Base-by-base conservation (phyloP, 1,140 invertebrate genomes). In the Lineus longissimus region DNA sequence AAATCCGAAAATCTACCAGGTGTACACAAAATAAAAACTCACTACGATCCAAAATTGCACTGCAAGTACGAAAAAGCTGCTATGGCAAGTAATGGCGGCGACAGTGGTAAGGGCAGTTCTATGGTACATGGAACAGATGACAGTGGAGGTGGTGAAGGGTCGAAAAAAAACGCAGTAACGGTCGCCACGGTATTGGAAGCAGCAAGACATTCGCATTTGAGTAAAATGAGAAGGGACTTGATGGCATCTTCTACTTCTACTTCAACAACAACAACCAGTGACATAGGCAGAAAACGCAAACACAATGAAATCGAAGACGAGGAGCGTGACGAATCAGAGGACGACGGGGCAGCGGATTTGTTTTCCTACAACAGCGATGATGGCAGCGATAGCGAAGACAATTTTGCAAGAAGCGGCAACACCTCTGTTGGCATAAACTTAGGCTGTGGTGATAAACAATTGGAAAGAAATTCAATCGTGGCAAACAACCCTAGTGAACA, bases 11-110 rank as follows among this genome's bases (percentile, higher is more conserved):
- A 51, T 51, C 47, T 51, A 51, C 47, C 47, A 4, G 47, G 47
- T n/a, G 47, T 51, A n/a, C 47, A 51, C 47, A 51, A 51, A n/a
- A 51, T 51, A 51, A 51, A 51, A 51, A 51, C 47, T 6, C 47
- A 51, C n/a, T 51, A 51, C n/a, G 47, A 51, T n/a, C 47, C 47
- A 6, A 51, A 51, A 51, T n/a, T 51, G n/a, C 47, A 51, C n/a
- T 51, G 47, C 25, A 51, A 51, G 47, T 51, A 51, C 47, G 47
- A 51, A n/a, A 19, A n/a, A n/a, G 47, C 47, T 4, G 47, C n/a
- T 9, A 51, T 51, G 47, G 47, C 47, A n/a, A 51, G 47, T 19
- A 19, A 19, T 51, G 47, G 25, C n/a, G 47, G 47, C 6, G n/a
- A 27, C 6, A 51, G 47, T 51, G 6, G 40, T 27, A n/a, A 9